A percentile compares a stretch with the other conserved stretches of the same genome.
phyloP scores from a whole-genome alignment of 2,888 invertebrate species.

The Dryobota labecula region DNA sequence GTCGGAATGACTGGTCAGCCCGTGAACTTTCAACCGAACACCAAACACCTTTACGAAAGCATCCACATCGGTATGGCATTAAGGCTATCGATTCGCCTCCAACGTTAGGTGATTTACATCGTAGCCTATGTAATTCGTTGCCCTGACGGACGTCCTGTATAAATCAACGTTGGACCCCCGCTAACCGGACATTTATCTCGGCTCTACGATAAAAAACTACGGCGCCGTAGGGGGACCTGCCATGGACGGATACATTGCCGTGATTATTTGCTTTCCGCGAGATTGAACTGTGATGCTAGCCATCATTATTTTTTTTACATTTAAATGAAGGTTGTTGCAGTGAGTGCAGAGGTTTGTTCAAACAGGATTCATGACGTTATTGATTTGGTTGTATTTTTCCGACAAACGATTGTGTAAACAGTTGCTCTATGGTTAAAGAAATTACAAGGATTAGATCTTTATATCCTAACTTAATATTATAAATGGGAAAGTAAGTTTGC shows the following conservation, averaged over 20 bases:
- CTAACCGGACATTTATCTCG: conserved; percentile 89
- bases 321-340: conserved; percentile 34
- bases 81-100: conserved; percentile 80
- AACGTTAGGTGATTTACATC: conserved; percentile 88
- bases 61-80: conserved; percentile 75
- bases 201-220: conserved; percentile 83
- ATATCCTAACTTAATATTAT: no score
- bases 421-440: no score
- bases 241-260: conserved; percentile 69
- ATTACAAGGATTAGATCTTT: no score
- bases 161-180: conserved; percentile 89
- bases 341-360: conserved; percentile 18
- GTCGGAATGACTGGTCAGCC: neutral
- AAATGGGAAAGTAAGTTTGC: no score
- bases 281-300: conserved; percentile 62
- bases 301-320: conserved; percentile 57
- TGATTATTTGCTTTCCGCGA: conserved; percentile 70
- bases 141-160: conserved; percentile 86
- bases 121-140: conserved; percentile 87
- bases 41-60: conserved; percentile 53
- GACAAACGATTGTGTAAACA: no score
- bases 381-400: neutral
- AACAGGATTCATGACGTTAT: conserved; percentile 7
- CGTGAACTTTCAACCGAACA: conserved; percentile 23
- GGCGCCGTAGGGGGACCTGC: conserved; percentile 72